Conservation (phyloP, 2,888 invertebrate species). For the Mesorhabditis spiculigera region DNA sequence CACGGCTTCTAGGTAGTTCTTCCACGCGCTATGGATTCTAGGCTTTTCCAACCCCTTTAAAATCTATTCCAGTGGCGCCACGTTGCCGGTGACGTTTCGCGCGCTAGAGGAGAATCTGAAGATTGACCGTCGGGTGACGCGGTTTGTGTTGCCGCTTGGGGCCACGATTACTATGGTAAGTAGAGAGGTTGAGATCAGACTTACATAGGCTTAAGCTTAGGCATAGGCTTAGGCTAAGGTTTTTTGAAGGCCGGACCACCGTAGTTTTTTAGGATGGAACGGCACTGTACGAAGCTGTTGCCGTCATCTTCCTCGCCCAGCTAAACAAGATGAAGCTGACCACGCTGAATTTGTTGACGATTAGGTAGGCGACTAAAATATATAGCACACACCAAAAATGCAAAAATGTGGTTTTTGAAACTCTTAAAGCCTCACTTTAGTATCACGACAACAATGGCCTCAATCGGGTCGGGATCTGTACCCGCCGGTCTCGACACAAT, state of each 20-base stretch:
- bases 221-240: neutral
- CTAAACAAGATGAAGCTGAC: slow-evolving; percentile 77
- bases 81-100: slow-evolving; percentile 88
- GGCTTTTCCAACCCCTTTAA: neutral
- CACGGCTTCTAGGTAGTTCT: slow-evolving; percentile 76
- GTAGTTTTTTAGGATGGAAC: slow-evolving; percentile 47
- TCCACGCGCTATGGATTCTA: neutral
- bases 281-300: slow-evolving; percentile 87
- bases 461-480: slow-evolving; percentile 71
- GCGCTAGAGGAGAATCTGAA: slow-evolving; percentile 83
- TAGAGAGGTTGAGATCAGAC: no score
- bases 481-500: slow-evolving; percentile 72
- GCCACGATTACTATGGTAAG: slow-evolving; percentile 79
- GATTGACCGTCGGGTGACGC: slow-evolving; percentile 75
- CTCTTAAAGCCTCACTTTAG: slow-evolving; percentile 46
- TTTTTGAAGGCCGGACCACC: neutral
- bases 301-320: slow-evolving; percentile 95
- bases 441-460: slow-evolving; percentile 70
- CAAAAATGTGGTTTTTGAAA: neutral
- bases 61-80: slow-evolving; percentile 67
- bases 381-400: no score
- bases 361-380: slow-evolving; percentile 72
- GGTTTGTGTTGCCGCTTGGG: slow-evolving; percentile 93
- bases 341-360: slow-evolving; percentile 82
- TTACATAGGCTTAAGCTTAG: neutral